These are phyloP conservation scores for Melospiza melodia DNA, from an alignment of 2,113 vertebrate genomes.

Conservation along the genomic window DNA sequence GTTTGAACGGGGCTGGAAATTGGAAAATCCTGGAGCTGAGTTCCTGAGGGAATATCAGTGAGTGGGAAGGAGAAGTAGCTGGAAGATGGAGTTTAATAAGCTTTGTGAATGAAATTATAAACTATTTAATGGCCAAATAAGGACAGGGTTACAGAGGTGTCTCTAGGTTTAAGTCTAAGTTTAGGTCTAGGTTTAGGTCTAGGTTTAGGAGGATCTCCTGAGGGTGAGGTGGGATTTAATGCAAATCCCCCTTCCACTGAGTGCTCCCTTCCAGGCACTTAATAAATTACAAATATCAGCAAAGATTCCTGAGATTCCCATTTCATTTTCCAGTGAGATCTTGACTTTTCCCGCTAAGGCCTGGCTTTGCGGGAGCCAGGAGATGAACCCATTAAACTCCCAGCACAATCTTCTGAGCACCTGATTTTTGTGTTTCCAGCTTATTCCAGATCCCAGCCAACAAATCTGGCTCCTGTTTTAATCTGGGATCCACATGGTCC, in stretches of 20 bases:
- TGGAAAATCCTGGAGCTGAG: neutral
- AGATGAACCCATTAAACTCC: neutral
- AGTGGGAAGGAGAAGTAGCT: neutral
- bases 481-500: neutral
- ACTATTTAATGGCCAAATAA: neutral
- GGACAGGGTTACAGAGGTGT: too few relatives aligned
- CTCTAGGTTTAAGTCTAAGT: neutral
- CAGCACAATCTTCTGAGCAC: neutral
- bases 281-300: neutral
- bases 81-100: neutral
- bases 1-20: neutral
- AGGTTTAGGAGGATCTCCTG: neutral
- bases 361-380: neutral
- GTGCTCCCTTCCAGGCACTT: neutral
- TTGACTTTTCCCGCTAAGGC: neutral
- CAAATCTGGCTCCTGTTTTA: neutral
- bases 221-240: rapidly evolving
- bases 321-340: neutral
- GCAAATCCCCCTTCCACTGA: neutral
- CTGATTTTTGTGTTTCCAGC: conserved; percentile 12
- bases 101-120: neutral
- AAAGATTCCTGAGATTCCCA: neutral
- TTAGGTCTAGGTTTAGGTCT: neutral
- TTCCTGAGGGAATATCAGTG: neutral
- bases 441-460: neutral